Evolutionary conservation across 2,888 invertebrate species (phyloP).

Genomic region (Yponomeuta malinellus): DNA sequence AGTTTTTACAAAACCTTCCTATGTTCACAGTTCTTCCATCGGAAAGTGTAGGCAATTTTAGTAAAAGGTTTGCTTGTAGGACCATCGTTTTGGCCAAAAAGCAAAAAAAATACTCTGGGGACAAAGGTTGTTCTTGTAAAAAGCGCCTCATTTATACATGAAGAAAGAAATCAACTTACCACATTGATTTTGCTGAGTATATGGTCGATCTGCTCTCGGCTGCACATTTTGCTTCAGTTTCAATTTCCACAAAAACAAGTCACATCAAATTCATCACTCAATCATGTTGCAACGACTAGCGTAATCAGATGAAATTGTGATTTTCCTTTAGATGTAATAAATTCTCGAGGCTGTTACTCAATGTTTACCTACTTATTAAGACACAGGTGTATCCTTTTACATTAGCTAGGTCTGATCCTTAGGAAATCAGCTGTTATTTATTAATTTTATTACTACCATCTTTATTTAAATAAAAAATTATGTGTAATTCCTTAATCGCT

Average conservation of each 20-base stretch:
- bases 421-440: neutral
- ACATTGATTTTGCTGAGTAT: conserved; percentile 84
- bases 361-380: neutral
- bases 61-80: no score
- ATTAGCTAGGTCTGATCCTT: neutral
- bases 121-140: no score
- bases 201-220: conserved; percentile 81
- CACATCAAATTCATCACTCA: conserved; percentile 28
- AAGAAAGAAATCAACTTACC: conserved; percentile 66
- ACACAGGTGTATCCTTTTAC: neutral
- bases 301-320: neutral
- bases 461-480: no score
- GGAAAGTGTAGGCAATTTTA: no score
- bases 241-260: conserved; percentile 38
- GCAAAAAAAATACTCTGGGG: no score
- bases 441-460: neutral
- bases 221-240: conserved; percentile 72
- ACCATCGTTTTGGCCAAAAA: no score
- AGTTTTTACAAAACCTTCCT: no score
- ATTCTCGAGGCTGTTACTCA: conserved; percentile 10
- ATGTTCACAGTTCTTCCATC: no score
- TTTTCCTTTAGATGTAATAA: neutral
- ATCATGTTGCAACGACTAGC: conserved; percentile 17
- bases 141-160: no score
- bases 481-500: no score